A percentile compares a stretch with the other conserved stretches of the same genome.
These are phyloP conservation scores for Urophycis tenuis DNA, from an alignment of 2,797 vertebrate genomes.

Conservation along the genomic window DNA sequence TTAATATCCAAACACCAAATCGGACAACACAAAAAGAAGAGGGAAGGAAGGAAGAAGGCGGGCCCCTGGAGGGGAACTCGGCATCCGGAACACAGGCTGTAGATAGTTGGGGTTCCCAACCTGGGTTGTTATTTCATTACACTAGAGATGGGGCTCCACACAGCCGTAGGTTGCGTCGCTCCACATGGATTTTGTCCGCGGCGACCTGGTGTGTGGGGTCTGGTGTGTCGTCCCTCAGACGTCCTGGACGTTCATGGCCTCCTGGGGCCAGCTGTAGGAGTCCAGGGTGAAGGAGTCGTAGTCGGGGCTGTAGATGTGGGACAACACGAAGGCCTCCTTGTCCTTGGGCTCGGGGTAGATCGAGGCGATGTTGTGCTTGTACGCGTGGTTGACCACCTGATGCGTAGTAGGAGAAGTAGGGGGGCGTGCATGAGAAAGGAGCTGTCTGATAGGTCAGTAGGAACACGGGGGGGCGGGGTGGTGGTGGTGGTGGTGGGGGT, in stretches of 20 bases:
- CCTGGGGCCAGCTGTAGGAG: slow-evolving; percentile 84
- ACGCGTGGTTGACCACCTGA: slow-evolving; percentile 86
- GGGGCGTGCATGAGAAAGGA: background rate
- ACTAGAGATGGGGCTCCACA: background rate
- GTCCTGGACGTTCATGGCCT: slow-evolving; percentile 82
- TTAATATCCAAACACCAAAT: background rate
- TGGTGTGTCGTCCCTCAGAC: slow-evolving; percentile 63
- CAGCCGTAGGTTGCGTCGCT: background rate
- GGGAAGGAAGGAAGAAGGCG: background rate
- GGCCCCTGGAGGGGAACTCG: background rate
- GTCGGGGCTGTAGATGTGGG: slow-evolving; percentile 84
- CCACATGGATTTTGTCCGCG: background rate
- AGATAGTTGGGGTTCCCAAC: background rate
- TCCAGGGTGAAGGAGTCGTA: slow-evolving; percentile 91
- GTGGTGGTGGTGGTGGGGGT: background rate
- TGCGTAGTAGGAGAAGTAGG: slow-evolving; percentile 14
- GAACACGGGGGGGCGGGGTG: background rate
- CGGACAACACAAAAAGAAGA: slow-evolving; percentile 1
- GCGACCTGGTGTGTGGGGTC: background rate
- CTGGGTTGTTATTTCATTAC: background rate
- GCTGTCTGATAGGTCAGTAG: background rate
- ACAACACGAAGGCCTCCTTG: slow-evolving; percentile 91
- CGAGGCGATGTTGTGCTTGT: slow-evolving; percentile 84
- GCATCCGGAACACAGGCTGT: background rate
- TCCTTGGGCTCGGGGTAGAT: slow-evolving; percentile 90